Percentiles rank a stretch among this genome's conserved stretches.
phyloP scores from a whole-genome alignment of 92 coral and sea anemone genomes.

The Parazoanthus atlanticus region DNA sequence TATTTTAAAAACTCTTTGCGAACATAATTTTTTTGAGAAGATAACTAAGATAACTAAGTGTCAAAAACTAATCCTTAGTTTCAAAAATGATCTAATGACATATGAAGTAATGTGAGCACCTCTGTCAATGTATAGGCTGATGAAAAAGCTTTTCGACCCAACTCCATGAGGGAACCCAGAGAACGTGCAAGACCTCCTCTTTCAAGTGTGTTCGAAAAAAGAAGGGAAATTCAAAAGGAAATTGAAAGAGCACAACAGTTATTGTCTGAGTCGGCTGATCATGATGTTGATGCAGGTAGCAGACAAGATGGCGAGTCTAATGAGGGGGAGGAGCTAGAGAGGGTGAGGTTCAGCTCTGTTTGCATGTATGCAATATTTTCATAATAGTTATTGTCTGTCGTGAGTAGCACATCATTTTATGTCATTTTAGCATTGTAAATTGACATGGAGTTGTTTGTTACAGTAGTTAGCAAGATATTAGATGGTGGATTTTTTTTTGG shows the following conservation, averaged over 20 bases:
- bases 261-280: slow-evolving; percentile 45
- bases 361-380: not conserved
- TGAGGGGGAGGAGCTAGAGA: slow-evolving; percentile 85
- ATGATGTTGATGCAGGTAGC: slow-evolving; percentile 56
- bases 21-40: too few species aligned
- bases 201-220: slow-evolving; percentile 79
- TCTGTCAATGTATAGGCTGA: slow-evolving; percentile 32
- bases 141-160: slow-evolving; percentile 75
- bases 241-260: slow-evolving; percentile 80
- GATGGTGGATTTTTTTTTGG: too few species aligned
- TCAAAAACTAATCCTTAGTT: too few species aligned
- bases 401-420: not conserved
- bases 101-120: not conserved
- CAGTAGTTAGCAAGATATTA: too few species aligned
- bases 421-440: too few species aligned
- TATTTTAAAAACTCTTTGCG: too few species aligned
- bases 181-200: slow-evolving; percentile 75
- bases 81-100: too few species aligned
- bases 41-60: too few species aligned
- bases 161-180: slow-evolving; percentile 74
- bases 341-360: slow-evolving; percentile 45
- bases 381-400: not conserved
- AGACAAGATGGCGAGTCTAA: slow-evolving; percentile 71
- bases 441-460: too few species aligned
- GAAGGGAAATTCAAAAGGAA: slow-evolving; percentile 78